Percentiles rank a stretch among this genome's conserved stretches.
Evolutionary conservation across 2,113 vertebrate genomes (phyloP).

Genomic region (Callocephalon fimbriatum): DNA sequence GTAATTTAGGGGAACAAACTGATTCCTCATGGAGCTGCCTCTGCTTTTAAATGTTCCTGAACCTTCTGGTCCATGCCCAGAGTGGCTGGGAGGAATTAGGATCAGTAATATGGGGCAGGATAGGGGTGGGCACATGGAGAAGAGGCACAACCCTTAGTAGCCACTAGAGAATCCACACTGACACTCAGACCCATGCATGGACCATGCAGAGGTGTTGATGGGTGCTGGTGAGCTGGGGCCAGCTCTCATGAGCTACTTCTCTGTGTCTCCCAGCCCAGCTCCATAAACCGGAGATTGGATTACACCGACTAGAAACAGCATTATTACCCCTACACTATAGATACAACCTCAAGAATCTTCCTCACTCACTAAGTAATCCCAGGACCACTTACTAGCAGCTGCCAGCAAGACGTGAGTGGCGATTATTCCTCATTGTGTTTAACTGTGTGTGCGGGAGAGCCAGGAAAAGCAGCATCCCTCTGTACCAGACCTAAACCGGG

Average conservation of each 20-base stretch:
- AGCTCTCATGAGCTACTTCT: neutral
- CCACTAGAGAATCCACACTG: rapidly evolving
- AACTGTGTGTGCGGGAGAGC: rapidly evolving
- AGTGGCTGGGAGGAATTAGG: neutral
- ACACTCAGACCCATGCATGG: neutral
- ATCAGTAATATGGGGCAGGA: neutral
- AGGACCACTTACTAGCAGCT: neutral
- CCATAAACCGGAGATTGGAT: neutral
- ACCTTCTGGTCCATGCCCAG: neutral
- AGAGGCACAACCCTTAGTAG: neutral
- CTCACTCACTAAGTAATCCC: neutral
- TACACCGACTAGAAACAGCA: rapidly evolving
- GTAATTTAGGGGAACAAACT: neutral
- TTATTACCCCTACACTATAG: neutral
- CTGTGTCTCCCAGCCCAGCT: neutral
- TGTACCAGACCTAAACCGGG: rapidly evolving
- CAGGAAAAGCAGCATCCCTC: rapidly evolving
- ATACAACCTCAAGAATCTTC: neutral
- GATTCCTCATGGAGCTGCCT: neutral
- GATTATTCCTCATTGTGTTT: neutral
- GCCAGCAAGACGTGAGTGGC: rapidly evolving
- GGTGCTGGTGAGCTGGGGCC: neutral
- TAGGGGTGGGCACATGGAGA: no score
- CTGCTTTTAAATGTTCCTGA: neutral
- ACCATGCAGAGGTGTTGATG: neutral